A percentile compares a stretch with the other conserved stretches of the same genome.
Evolutionary conservation across 2,797 vertebrate genomes (phyloP).

Genomic region (Brotula barbata): DNA sequence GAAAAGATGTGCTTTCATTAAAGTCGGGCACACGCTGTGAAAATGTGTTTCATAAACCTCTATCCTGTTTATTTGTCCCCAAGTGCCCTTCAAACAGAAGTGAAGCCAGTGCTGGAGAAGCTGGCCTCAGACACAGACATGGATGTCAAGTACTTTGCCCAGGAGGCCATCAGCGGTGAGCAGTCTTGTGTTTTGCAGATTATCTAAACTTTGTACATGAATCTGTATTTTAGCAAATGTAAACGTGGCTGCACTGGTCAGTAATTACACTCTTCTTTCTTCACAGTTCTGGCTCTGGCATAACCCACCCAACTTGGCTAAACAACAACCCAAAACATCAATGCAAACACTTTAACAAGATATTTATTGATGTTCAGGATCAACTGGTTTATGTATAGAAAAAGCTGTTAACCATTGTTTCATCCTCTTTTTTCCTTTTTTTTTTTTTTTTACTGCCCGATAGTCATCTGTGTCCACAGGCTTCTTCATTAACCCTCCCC

Average conservation of each 20-base stretch:
- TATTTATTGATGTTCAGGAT: slow-evolving; percentile 85
- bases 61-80: slow-evolving; percentile 30
- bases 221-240: background rate
- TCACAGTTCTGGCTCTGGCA: slow-evolving; percentile 82
- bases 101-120: slow-evolving; percentile 89
- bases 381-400: slow-evolving; percentile 78
- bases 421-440: slow-evolving; percentile 35
- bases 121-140: slow-evolving; percentile 88
- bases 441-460: slow-evolving; percentile 51
- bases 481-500: slow-evolving; percentile 39
- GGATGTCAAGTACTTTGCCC: slow-evolving; percentile 94
- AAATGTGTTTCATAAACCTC: background rate
- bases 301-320: slow-evolving; percentile 68
- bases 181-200: background rate
- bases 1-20: background rate
- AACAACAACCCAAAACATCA: slow-evolving; percentile 55
- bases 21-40: background rate
- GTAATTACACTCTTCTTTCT: slow-evolving; percentile 21
- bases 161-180: slow-evolving; percentile 90
- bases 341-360: slow-evolving; percentile 73
- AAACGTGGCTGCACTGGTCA: background rate
- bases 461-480: slow-evolving; percentile 58
- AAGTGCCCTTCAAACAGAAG: slow-evolving; percentile 87
- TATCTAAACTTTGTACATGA: too few species aligned
- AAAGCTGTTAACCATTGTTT: slow-evolving; percentile 68